phyloP scores from a whole-genome alignment of 2,888 invertebrate species.

The Eupithecia subumbrata region DNA sequence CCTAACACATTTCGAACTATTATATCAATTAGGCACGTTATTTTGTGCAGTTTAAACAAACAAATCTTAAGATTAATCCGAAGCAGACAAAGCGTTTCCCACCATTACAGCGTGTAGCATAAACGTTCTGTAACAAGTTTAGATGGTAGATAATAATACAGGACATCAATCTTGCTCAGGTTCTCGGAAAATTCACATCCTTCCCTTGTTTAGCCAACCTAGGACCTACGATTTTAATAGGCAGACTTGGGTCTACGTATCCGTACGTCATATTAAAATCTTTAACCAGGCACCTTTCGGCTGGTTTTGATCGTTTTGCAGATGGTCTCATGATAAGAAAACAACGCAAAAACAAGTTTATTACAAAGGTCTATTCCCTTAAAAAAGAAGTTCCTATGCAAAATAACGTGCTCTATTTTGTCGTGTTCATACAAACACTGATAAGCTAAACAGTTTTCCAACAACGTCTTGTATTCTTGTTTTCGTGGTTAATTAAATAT shows the following conservation, averaged over 20 bases:
- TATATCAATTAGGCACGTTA: neutral
- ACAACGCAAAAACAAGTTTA: neutral
- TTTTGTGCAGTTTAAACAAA: neutral
- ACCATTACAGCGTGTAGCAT: conserved; percentile 21
- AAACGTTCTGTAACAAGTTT: conserved; percentile 23
- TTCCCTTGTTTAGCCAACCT: neutral
- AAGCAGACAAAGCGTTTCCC: conserved; percentile 28
- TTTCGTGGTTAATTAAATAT: no score
- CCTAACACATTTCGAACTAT: neutral
- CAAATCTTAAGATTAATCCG: neutral
- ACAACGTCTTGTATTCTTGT: no score
- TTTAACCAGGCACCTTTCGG: neutral
- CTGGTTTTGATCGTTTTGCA: neutral
- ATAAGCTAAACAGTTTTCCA: no score
- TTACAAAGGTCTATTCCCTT: neutral
- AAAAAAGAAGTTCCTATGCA: no score
- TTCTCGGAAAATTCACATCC: conserved; percentile 25
- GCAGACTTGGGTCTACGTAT: no score
- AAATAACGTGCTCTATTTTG: no score
- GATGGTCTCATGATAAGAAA: neutral
- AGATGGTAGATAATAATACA: conserved; percentile 26
- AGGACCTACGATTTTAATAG: neutral
- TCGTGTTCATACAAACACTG: no score
- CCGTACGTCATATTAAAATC: neutral
- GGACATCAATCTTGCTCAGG: conserved; percentile 30